These are phyloP conservation scores for Palythoa caribaeorum DNA, from an alignment of 92 coral and sea anemone genomes.

Conservation along the genomic window DNA sequence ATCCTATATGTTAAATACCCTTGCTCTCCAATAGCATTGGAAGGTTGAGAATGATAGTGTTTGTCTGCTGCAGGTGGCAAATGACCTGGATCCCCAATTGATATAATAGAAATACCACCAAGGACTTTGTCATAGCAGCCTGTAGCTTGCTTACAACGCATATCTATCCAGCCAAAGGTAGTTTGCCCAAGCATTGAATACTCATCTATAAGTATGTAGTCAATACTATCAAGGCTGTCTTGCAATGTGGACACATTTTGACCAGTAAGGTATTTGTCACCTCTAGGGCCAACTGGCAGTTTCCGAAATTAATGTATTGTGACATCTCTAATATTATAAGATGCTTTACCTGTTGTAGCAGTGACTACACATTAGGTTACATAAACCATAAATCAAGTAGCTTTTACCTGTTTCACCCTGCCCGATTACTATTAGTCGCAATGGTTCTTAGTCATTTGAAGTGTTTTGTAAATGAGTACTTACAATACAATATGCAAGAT, in stretches of 20 bases:
- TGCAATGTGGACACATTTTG: background rate
- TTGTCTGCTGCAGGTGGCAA: conserved; percentile 43
- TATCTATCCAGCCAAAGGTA: conserved; percentile 59
- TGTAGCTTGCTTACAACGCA: conserved; percentile 58
- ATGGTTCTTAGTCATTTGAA: conserved; percentile 49
- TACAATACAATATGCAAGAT: conserved; percentile 46
- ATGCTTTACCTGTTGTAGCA: conserved; percentile 19
- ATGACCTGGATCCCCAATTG: conserved; percentile 24
- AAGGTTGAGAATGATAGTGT: conserved; percentile 39
- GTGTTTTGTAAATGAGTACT: conserved; percentile 45
- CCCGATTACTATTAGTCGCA: conserved; percentile 39
- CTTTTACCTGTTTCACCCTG: conserved; percentile 51
- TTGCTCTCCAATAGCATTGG: conserved; percentile 41
- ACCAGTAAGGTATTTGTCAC: background rate
- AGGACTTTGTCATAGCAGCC: conserved; percentile 48
- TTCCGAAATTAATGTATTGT: conserved; percentile 2
- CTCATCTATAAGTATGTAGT: conserved; percentile 27
- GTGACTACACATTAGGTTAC: conserved; percentile 47
- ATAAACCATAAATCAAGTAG: conserved; percentile 40
- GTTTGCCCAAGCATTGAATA: conserved; percentile 59
- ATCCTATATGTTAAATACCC: conserved; percentile 44
- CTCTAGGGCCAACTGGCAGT: background rate
- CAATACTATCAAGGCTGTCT: background rate
- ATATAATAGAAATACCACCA: conserved; percentile 44
- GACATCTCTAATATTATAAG: conserved; percentile 8